Conservation (phyloP, 2,888 invertebrate species). For the Polyommatus iphigenia region DNA sequence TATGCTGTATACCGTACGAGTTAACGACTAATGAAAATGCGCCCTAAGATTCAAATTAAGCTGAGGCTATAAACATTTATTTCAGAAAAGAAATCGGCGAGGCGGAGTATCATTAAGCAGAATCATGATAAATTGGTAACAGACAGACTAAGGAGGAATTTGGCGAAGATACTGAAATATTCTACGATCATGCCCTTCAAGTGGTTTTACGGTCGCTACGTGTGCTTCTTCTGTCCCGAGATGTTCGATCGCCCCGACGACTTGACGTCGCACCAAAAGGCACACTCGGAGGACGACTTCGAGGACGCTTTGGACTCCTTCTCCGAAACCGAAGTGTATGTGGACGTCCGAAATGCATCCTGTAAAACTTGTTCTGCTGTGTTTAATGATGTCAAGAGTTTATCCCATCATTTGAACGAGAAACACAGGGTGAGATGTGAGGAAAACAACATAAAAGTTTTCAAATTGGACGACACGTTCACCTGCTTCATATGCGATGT, state of each 20-base stretch:
- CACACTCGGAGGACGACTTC: constrained; percentile 41
- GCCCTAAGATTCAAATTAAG: background rate
- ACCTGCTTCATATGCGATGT: constrained; percentile 52
- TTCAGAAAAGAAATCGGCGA: background rate
- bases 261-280: constrained; percentile 47
- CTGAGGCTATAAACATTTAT: background rate
- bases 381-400: constrained; percentile 44
- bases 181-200: constrained; percentile 52
- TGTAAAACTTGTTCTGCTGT: constrained; percentile 50
- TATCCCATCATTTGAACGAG: constrained; percentile 46
- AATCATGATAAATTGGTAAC: constrained; percentile 28
- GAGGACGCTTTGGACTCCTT: constrained; percentile 45
- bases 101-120: constrained; percentile 27
- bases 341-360: constrained; percentile 50
- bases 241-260: constrained; percentile 45
- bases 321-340: constrained; percentile 45
- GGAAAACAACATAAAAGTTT: constrained; percentile 46
- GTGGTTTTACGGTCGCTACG: constrained; percentile 48
- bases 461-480: constrained; percentile 50
- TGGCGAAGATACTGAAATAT: constrained; percentile 48
- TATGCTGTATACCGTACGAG: too few species aligned
- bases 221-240: constrained; percentile 54
- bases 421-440: constrained; percentile 44
- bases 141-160: constrained; percentile 46
- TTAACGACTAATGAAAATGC: too few species aligned